Conservation (phyloP, 30 jellyfish, hydroid and myxozoan species). For the Morbakka virulenta region DNA sequence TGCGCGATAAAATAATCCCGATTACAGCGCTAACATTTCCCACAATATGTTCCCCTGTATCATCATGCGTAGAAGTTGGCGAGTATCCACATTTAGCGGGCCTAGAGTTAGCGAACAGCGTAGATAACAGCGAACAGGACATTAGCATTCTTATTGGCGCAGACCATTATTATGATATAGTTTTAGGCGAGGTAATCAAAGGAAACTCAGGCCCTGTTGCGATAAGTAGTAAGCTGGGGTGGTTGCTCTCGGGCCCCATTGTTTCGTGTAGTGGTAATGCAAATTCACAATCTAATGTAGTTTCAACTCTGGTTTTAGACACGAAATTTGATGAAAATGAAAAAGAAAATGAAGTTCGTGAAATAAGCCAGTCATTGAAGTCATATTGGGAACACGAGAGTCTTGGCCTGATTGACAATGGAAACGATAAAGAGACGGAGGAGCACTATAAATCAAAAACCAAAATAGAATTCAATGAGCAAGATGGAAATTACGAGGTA, state of each 20-base stretch:
- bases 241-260: conserved; percentile 46
- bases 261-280: no score
- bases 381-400: conserved; percentile 35
- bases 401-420: conserved; percentile 5
- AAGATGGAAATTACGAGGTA: conserved; percentile 5
- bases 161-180: conserved; percentile 26
- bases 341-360: not conserved
- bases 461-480: not conserved
- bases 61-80: conserved; percentile 46
- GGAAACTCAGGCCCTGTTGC: conserved; percentile 59
- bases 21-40: conserved; percentile 16
- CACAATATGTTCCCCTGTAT: conserved; percentile 22
- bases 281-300: conserved; percentile 10
- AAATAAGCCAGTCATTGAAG: not conserved
- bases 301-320: conserved; percentile 9
- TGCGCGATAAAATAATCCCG: not conserved
- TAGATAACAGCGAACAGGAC: conserved; percentile 17
- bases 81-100: conserved; percentile 38
- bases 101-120: conserved; percentile 8
- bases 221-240: conserved; percentile 40
- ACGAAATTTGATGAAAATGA: not conserved
- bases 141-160: conserved; percentile 25
- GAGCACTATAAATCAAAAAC: no score
- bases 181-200: conserved; percentile 26
- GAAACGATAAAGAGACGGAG: conserved; percentile 1